Evolutionary conservation across 53 echinoderm and acorn worm genomes (phyloP), one percentile per base, ranked within the genome.

Genomic region (Zoroaster sp.): DNA sequence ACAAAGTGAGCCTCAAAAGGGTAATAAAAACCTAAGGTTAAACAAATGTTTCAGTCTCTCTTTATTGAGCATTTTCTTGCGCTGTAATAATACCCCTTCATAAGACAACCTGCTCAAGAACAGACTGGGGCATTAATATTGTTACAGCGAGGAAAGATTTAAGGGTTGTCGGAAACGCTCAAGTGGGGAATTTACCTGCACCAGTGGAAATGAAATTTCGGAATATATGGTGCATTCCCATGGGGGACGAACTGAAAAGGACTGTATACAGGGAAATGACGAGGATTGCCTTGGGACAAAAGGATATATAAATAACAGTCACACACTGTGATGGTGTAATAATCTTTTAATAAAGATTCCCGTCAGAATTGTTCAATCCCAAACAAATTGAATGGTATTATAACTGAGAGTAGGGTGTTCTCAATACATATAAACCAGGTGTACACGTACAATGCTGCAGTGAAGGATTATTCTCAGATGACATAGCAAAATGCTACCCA

Each of bases 161-260:
- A 28, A 69, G 68, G 69, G 25, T 59, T 44, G 70, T 69, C 83
- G 42, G 69, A 42, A 44, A 69, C 34, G 69, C 46, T 83, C 70
- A 43, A 10, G 68, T 32, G 32, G n/a, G 41, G 28, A 59, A 66
- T 83, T 83, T 83, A 83, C 67, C 31, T 83, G 43, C 43, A 67
- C 31, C 43, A 66, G 66, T 40, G 43, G 43, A 45, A 78, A 55
- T 39, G 15, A 35, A 78, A 81, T 81, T 44, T 13, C 15, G 32
- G 21, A 83, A 68, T 68, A 46, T 83, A 41, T 59, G 63, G 63
- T 21, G 21, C 63, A 59, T 8, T 3, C 63, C 28, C 63, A 59
- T 59, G 63, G 76, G 79, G n/a, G 20, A 59, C 11, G 63, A 79
- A 79, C 55, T 36, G 21, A 43, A 20, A 20, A 23, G 13, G n/a